These are phyloP conservation scores for Corythornis cristatus DNA, from an alignment of 2,113 vertebrate species.

Conservation along the genomic window DNA sequence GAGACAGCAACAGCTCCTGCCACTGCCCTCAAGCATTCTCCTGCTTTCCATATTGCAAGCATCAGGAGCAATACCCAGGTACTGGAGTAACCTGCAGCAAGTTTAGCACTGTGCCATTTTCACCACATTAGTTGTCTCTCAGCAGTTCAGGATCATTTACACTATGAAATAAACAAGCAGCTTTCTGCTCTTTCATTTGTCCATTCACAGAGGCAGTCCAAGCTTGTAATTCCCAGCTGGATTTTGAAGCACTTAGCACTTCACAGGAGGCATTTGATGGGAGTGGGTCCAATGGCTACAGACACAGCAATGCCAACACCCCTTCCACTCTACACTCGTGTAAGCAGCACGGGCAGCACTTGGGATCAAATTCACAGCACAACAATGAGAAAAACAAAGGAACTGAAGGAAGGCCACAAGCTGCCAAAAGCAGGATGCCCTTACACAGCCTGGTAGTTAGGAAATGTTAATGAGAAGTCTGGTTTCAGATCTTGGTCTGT, in stretches of 20 bases:
- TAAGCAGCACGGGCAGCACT: neutral
- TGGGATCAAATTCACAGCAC: neutral
- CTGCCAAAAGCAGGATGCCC: neutral
- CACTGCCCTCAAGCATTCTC: neutral
- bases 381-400: neutral
- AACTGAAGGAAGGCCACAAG: neutral
- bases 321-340: neutral
- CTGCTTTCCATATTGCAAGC: neutral
- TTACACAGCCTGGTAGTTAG: neutral
- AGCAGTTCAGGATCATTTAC: neutral
- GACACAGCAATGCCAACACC: neutral
- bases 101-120: neutral
- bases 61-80: neutral
- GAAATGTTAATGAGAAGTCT: neutral
- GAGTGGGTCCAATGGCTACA: neutral
- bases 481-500: neutral
- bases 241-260: constrained; percentile 12
- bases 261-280: neutral
- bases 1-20: neutral
- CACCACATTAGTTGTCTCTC: neutral
- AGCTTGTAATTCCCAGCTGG: neutral
- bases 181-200: neutral
- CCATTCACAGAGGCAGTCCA: neutral
- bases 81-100: neutral
- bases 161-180: neutral